Evolutionary conservation across 2,888 invertebrate species (phyloP).

Genomic region (Anthrax anthrax): DNA sequence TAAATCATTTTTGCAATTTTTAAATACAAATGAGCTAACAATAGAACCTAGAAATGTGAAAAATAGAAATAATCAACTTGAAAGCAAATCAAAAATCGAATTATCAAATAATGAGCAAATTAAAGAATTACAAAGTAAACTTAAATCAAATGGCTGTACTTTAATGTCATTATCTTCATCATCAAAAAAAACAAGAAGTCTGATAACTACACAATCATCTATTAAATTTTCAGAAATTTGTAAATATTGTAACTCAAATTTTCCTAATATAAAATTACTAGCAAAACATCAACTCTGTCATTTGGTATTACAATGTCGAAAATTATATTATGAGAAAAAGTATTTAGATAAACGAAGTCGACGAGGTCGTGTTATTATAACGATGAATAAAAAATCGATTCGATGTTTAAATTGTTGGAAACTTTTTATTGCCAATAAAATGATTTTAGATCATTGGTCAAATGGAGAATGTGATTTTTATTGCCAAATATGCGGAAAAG

Average conservation of each 20-base stretch:
- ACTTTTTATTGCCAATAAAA: conserved; percentile 19
- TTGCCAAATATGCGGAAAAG: conserved; percentile 22
- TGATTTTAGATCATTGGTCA: conserved; percentile 23
- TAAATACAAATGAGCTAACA: too few relatives aligned
- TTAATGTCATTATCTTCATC: conserved; percentile 11
- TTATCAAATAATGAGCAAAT: background rate
- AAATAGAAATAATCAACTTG: too few relatives aligned
- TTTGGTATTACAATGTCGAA: conserved; percentile 15
- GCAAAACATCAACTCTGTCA: conserved; percentile 23
- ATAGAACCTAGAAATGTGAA: too few relatives aligned
- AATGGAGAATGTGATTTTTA: conserved; percentile 22
- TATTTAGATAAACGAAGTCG: conserved; percentile 17
- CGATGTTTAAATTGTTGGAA: conserved; percentile 25
- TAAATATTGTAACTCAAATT: conserved; percentile 5
- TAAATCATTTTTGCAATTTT: too few relatives aligned
- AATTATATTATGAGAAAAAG: conserved; percentile 17
- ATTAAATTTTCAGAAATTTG: background rate
- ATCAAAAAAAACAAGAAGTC: too few relatives aligned
- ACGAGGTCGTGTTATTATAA: conserved; percentile 18
- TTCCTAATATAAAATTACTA: conserved; percentile 13
- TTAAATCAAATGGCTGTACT: conserved; percentile 18
- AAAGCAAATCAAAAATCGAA: too few relatives aligned
- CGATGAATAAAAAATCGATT: conserved; percentile 19
- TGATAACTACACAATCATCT: too few relatives aligned
- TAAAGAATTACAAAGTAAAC: conserved; percentile 2